phyloP scores from a whole-genome alignment of 2,113 vertebrate species.

The Antechinus flavipes region DNA sequence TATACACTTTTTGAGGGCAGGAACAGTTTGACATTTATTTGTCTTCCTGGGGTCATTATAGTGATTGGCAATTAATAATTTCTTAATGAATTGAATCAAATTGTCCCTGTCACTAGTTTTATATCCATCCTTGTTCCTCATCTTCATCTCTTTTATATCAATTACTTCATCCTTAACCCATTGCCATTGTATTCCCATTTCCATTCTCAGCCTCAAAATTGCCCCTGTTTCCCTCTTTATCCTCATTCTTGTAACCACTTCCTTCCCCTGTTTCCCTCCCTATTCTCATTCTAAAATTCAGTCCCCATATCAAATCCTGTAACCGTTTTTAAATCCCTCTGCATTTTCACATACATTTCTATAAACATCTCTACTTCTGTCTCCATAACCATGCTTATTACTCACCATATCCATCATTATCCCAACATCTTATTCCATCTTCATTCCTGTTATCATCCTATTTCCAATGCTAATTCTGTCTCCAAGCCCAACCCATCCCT shows the following conservation, averaged over 20 bases:
- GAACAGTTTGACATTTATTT: neutral
- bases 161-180: neutral
- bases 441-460: neutral
- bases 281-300: neutral
- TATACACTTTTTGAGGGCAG: neutral
- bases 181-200: neutral
- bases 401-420: neutral
- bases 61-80: neutral
- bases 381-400: neutral
- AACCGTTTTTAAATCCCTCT: neutral
- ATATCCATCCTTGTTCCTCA: neutral
- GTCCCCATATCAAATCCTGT: neutral
- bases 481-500: neutral
- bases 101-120: neutral
- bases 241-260: neutral
- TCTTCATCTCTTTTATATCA: neutral
- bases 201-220: neutral
- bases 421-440: neutral
- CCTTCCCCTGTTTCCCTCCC: neutral
- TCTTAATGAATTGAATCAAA: neutral
- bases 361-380: too few species aligned
- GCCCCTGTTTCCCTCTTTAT: neutral
- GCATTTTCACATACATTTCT: neutral
- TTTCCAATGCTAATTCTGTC: neutral
- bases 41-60: neutral